Base-by-base conservation (phyloP, 2,888 invertebrate genomes). In the Epinotia demarniana region DNA sequence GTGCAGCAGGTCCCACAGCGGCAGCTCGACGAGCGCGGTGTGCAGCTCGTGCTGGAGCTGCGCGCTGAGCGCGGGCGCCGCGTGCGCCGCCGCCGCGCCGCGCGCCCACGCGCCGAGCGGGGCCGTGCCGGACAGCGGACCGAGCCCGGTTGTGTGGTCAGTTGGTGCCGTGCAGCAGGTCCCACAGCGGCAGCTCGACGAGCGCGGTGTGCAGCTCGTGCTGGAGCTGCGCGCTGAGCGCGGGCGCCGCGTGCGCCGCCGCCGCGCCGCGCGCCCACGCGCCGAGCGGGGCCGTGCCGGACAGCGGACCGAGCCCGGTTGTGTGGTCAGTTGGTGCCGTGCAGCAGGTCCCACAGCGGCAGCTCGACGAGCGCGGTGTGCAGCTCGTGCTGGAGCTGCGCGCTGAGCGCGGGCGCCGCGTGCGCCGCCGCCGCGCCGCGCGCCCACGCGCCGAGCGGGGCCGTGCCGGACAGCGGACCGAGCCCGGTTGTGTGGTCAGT, bases 251-350 rank as follows among this genome's bases (percentile, higher is more conserved):
- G 78, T 81, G 82, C 82, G 78, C 87, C 71, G 86, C 83, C 18
- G 88, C 89, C 67, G 87, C 82, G 18, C 88, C 89, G 81, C 88
- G 90, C 71, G 93, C 55, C 55, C 55, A 85, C 1, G 91, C 89
- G 0, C 93, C 94, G 66, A 94, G 83, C 0, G 94, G 94, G 0
- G 94, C 92, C 66, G 93, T 88, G 85, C 67, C 67, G 18, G 55
- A 12, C 72, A 93, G 86, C 1, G 91, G 89, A 0, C 94, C 94
- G 64, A 94, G 33, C 33, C 3, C 33, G 33, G 6, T 3, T 33
- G 33, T 33, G 33, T 8, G 8, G 33, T 33, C 33, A 33, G 33
- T 6, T 33, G 33, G 33, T 33, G 33, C 33, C 33, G 33, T 33
- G 33, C 33, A 33, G 33, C 8, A 8, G 33, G 33, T 33, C 33